These are phyloP conservation scores for Athalia rosae DNA, from an alignment of 2,888 invertebrate genomes.

Conservation along the genomic window DNA sequence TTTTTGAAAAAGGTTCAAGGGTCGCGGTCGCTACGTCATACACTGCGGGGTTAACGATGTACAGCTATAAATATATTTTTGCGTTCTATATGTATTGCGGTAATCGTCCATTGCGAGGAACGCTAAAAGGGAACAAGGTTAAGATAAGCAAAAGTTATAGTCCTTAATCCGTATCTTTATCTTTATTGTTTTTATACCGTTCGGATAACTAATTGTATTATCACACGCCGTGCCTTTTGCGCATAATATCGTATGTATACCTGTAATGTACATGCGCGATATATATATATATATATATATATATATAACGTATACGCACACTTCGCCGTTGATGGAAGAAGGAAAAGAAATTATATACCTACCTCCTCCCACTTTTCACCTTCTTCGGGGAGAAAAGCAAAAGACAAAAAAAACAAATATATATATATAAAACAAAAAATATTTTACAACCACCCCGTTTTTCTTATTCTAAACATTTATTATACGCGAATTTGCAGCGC, in stretches of 20 bases:
- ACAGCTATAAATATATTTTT: neutral
- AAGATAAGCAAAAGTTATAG: constrained; percentile 34
- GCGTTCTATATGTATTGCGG: neutral
- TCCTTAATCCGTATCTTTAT: constrained; percentile 28
- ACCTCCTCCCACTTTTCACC: too few species aligned
- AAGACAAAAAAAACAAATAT: too few species aligned
- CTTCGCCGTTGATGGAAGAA: too few species aligned
- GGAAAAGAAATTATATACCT: too few species aligned
- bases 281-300: neutral
- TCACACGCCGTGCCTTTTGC: neutral
- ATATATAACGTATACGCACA: neutral
- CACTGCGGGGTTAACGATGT: neutral
- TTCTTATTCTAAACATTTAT: too few species aligned
- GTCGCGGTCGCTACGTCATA: neutral
- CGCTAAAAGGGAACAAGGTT: neutral
- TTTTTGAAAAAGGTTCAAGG: neutral
- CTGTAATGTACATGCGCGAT: too few species aligned
- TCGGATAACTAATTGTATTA: neutral
- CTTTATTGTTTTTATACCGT: constrained; percentile 28
- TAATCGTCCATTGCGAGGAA: neutral
- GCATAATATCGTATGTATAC: neutral
- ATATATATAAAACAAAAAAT: too few species aligned
- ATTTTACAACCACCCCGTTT: too few species aligned
- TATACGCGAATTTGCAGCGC: too few species aligned
- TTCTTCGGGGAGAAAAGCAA: too few species aligned